These are phyloP conservation scores for Listronotus oregonensis DNA, from an alignment of 1,140 invertebrate species.

Conservation along the genomic window DNA sequence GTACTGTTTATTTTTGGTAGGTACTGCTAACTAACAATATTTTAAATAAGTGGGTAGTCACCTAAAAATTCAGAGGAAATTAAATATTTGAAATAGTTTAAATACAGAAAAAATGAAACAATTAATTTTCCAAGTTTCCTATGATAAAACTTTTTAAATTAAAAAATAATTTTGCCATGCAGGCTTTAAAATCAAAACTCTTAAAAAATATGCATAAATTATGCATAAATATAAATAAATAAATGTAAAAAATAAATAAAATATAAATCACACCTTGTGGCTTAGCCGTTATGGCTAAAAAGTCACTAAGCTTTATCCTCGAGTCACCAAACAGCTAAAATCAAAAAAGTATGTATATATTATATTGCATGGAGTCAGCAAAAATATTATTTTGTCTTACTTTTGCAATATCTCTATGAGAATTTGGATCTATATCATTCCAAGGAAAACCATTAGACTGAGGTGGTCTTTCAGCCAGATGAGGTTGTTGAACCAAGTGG, in stretches of 20 bases:
- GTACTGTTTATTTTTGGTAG: no score
- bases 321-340: slow-evolving; percentile 41
- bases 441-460: background rate
- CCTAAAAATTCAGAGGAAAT: no score
- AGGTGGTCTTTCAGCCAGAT: background rate
- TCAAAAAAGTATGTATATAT: slow-evolving; percentile 9
- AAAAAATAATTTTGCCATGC: background rate
- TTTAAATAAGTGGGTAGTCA: no score
- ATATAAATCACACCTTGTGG: slow-evolving; percentile 37
- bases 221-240: background rate
- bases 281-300: slow-evolving; percentile 38
- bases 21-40: no score
- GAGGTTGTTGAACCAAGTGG: background rate
- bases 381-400: slow-evolving; percentile 16
- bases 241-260: slow-evolving; percentile 20
- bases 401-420: slow-evolving; percentile 24
- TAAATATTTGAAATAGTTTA: no score
- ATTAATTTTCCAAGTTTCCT: no score
- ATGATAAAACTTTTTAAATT: no score
- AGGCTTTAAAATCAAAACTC: background rate
- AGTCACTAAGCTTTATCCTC: slow-evolving; percentile 40
- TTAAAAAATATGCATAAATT: background rate
- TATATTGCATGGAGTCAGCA: background rate
- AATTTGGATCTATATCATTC: background rate
- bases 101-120: no score